Evolutionary conservation across 2,113 vertebrate genomes (phyloP), one percentile per base, ranked within the genome.

Genomic region (Rhadina sibilatrix): DNA sequence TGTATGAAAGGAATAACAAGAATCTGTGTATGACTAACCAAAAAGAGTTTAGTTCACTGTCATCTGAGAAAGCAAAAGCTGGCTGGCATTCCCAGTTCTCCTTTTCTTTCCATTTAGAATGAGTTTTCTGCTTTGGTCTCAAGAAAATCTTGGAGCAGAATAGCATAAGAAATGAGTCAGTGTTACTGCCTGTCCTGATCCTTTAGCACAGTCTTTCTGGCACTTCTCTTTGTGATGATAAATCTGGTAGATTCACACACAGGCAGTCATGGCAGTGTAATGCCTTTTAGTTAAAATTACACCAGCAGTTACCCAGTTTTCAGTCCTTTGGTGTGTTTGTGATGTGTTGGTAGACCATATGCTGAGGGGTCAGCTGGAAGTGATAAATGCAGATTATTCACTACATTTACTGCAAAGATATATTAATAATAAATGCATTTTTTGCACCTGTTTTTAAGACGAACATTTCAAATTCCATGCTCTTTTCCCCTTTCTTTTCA

Each of bases 271-370:
- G 75, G 35, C 69, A 86, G 40, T 77, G 35, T 40, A 64, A 79
- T 87, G 68, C 59, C 50, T 83, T 14, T 84, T 89, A 78, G 68
- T 95, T 96, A 95, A 94, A 97, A 95, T 94, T 52, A 78, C 90
- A 63, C 37, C 60, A 85, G 64, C 59, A 78, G 22, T 72, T 95
- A 57, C 10, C 27, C 74, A 96, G 50, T 27, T 92, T 96, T 87
- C 63, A 93, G 5, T 57, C 49, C 14, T 35, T 78, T 79, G 59
- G 53, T 69, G 78, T 61, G 24, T 93, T 86, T 87, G 53, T 83
- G 64, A 37, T 69, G 66, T 89, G 35, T 54, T 94, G 74, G 60
- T 66, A 82, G 53, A 78, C 46, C 37, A 13, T 86, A 81, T 52
- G 54, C 60, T 90, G 85, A 84, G 60, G 44, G 83, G 27, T 76